Conservation (phyloP, 2,797 vertebrate genomes). For the Chelmon rostratus region DNA sequence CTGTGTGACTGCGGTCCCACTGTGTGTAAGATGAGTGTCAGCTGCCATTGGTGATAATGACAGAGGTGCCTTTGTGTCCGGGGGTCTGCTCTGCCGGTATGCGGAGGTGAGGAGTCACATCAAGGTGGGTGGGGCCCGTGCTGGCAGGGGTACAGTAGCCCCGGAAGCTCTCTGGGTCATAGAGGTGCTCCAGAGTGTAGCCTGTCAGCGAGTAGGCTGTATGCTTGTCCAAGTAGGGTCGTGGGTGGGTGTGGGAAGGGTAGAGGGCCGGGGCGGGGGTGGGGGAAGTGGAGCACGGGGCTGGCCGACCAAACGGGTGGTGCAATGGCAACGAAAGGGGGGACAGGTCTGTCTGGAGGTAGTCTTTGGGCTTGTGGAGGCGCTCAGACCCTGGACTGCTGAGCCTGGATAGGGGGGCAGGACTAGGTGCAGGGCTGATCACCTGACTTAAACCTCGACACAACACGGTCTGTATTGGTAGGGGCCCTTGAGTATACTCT, state of each 20-base stretch:
- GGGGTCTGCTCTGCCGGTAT: conserved; percentile 91
- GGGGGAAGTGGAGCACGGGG: conserved; percentile 75
- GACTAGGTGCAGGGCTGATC: conserved; percentile 89
- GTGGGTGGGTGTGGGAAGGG: conserved; percentile 79
- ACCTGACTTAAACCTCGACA: conserved; percentile 87
- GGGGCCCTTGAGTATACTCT: conserved; percentile 86
- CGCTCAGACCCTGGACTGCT: conserved; percentile 91
- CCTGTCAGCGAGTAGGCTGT: conserved; percentile 92
- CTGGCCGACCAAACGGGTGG: conserved; percentile 79
- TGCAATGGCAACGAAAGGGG: conserved; percentile 89
- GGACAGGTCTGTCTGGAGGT: conserved; percentile 89
- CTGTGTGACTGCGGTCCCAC: conserved; percentile 9
- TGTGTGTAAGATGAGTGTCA: conserved; percentile 83
- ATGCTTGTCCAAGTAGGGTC: conserved; percentile 95
- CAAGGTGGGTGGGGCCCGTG: conserved; percentile 89
- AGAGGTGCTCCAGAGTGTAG: conserved; percentile 95
- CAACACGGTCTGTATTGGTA: conserved; percentile 82
- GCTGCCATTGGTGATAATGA: conserved; percentile 98
- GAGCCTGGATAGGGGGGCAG: conserved; percentile 90
- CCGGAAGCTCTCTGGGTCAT: conserved; percentile 92
- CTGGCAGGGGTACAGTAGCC: conserved; percentile 91
- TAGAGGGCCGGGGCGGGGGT: conserved; percentile 90
- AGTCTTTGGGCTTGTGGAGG: conserved; percentile 94
- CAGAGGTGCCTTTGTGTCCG: conserved; percentile 95
- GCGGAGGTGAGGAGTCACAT: conserved; percentile 93